phyloP scores from a whole-genome alignment of 2,113 vertebrate genomes.

The Sitta europaea region DNA sequence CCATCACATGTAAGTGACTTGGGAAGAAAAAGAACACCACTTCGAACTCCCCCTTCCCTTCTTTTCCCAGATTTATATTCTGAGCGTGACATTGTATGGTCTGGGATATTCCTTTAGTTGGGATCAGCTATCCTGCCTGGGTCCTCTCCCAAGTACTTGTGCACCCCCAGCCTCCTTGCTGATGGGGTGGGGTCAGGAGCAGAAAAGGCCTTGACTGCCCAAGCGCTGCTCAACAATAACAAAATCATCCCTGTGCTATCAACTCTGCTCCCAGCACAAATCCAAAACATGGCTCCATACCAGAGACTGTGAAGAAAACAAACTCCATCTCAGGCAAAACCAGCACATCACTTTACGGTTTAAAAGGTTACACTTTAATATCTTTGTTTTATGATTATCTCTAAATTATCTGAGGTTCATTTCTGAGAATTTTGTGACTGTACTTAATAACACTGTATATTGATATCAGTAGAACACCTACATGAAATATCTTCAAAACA shows the following conservation, averaged over 20 bases:
- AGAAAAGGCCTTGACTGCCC: not conserved
- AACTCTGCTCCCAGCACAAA: not conserved
- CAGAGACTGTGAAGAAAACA: not conserved
- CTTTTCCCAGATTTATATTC: not conserved
- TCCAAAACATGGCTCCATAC: not conserved
- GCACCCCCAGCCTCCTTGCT: too few relatives aligned
- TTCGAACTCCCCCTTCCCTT: not conserved
- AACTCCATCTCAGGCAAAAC: not conserved
- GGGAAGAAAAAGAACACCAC: not conserved
- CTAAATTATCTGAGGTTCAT: not conserved
- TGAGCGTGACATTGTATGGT: accelerated
- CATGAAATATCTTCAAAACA: not conserved
- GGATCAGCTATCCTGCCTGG: not conserved
- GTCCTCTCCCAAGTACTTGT: not conserved
- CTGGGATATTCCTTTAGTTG: not conserved
- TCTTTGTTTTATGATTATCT: not conserved
- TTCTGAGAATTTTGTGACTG: not conserved
- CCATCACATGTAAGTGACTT: too few relatives aligned
- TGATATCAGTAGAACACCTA: not conserved
- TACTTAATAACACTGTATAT: not conserved
- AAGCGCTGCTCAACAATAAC: not conserved
- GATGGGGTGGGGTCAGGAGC: not conserved
- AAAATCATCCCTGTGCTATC: not conserved
- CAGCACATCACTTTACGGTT: not conserved
- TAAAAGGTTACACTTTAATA: not conserved